Evolutionary conservation across 2,113 vertebrate genomes (phyloP).

Genomic region (Spheniscus mendiculus): DNA sequence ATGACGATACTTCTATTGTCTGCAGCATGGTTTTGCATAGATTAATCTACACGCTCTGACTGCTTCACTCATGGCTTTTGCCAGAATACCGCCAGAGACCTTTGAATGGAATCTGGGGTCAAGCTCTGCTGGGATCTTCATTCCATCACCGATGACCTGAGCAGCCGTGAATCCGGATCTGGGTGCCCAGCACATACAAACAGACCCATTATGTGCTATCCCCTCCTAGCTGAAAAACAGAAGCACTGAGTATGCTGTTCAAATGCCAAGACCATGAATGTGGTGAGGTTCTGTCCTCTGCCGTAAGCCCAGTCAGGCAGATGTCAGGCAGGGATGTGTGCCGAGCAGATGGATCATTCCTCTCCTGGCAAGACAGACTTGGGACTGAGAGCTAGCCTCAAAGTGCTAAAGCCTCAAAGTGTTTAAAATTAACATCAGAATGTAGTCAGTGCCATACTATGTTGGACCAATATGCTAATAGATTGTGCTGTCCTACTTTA

Average conservation of each 20-base stretch:
- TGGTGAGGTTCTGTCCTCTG: background rate
- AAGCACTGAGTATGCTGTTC: background rate
- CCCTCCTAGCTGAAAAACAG: background rate
- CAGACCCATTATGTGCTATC: background rate
- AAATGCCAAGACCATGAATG: background rate
- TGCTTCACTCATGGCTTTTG: conserved; percentile 4
- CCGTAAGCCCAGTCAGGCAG: background rate
- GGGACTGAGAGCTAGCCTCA: background rate
- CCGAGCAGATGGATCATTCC: background rate
- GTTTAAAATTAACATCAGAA: conserved; percentile 1
- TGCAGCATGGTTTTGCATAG: background rate
- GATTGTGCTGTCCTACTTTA: background rate
- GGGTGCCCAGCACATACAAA: background rate
- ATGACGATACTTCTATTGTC: background rate
- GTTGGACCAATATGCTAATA: background rate
- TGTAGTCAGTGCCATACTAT: background rate
- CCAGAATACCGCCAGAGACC: background rate
- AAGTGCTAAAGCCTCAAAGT: background rate
- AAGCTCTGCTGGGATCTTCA: background rate
- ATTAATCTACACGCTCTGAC: background rate
- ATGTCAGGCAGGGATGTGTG: background rate
- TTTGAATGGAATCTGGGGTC: conserved; percentile 44
- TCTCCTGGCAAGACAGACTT: background rate
- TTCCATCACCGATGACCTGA: background rate
- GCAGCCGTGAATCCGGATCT: background rate